These are phyloP conservation scores for Brachypodius melanocephalos DNA, from an alignment of 2,113 vertebrate species.

Conservation along the genomic window DNA sequence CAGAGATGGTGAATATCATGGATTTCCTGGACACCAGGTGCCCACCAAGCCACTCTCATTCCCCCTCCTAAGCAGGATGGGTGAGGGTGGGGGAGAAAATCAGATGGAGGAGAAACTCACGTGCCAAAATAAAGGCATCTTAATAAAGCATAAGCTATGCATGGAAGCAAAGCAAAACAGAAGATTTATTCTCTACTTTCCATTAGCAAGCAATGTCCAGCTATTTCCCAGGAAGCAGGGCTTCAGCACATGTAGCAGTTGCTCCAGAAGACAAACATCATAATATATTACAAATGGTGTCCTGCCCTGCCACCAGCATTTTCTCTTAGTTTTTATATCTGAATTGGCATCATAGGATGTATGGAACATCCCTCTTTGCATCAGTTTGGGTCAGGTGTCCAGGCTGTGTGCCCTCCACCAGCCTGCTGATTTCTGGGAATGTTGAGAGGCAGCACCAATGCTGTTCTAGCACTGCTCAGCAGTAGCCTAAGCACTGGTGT, in stretches of 20 bases:
- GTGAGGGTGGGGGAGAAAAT: not conserved
- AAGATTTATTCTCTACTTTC: not conserved
- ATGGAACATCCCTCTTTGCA: not conserved
- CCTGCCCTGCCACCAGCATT: not conserved
- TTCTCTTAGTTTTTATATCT: not conserved
- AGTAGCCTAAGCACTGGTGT: not conserved
- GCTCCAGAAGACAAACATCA: not conserved
- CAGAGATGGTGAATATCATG: not conserved
- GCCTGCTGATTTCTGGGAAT: not conserved
- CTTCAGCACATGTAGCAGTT: accelerated
- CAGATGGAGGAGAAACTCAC: not conserved
- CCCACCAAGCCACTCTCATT: not conserved
- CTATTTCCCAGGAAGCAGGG: accelerated
- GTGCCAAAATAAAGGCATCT: not conserved
- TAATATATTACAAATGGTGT: not conserved
- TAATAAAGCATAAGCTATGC: not conserved
- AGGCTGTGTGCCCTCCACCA: not conserved
- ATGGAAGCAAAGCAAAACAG: not conserved
- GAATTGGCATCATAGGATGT: not conserved
- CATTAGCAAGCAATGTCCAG: not conserved
- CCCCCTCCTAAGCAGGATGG: not conserved
- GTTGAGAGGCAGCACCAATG: not conserved
- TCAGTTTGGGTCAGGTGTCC: not conserved
- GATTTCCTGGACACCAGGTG: not conserved
- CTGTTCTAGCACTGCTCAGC: not conserved